phyloP scores from a whole-genome alignment of 2,888 invertebrate species.

The Lasioglossum zephyrum region DNA sequence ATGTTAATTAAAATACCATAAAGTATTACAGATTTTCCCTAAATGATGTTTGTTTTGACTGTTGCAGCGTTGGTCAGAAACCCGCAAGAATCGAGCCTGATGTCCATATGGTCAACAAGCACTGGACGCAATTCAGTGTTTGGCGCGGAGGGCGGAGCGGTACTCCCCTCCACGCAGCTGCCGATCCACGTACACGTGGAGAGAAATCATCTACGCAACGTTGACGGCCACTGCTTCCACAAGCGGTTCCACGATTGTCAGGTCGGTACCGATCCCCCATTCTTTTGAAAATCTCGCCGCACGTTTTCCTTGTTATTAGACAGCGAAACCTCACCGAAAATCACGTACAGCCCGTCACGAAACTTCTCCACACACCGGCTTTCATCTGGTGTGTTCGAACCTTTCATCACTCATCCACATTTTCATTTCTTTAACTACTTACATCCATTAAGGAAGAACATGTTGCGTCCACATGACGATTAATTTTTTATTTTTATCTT shows the following conservation, averaged over 20 bases:
- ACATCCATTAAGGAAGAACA: no score
- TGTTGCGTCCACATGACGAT: neutral
- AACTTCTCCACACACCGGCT: neutral
- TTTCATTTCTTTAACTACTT: neutral
- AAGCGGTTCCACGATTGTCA: conserved; percentile 81
- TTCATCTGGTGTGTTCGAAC: neutral
- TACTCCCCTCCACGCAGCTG: conserved; percentile 76
- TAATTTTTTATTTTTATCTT: neutral
- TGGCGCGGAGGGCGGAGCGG: conserved; percentile 79
- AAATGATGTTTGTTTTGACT: neutral
- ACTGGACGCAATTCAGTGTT: conserved; percentile 83
- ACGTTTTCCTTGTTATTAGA: conserved; percentile 46
- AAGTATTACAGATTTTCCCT: neutral
- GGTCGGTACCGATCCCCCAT: conserved; percentile 73
- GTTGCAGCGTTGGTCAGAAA: conserved; percentile 73
- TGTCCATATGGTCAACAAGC: conserved; percentile 84
- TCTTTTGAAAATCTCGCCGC: conserved; percentile 24
- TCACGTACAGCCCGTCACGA: neutral
- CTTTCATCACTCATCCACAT: neutral
- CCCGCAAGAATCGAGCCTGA: conserved; percentile 77
- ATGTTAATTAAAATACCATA: no score
- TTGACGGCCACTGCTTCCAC: conserved; percentile 81
- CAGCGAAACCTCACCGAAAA: neutral
- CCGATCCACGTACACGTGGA: conserved; percentile 77
- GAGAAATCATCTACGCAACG: conserved; percentile 77